Conservation (phyloP, 2,888 invertebrate genomes). For the Parasteatoda lunata region DNA sequence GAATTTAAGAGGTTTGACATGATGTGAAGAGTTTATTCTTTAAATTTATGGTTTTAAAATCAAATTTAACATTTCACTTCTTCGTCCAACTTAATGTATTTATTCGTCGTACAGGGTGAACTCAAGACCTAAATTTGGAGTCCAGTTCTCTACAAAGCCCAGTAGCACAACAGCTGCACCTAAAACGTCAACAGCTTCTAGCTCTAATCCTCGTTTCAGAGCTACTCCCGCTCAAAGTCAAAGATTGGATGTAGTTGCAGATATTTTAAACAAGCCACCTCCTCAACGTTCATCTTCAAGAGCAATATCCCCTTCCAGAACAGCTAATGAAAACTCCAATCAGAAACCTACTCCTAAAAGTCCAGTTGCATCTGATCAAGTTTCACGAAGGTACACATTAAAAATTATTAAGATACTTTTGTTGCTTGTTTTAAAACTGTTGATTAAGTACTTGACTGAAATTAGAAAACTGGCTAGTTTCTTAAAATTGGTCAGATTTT, state of each 20-base stretch:
- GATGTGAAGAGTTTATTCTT: background rate
- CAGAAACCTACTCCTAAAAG: constrained; percentile 10
- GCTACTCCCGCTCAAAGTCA: constrained; percentile 59
- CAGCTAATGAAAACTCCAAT: constrained; percentile 14
- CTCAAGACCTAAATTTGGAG: constrained; percentile 43
- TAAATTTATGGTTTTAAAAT: background rate
- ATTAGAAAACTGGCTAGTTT: too few species aligned
- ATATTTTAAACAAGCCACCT: constrained; percentile 44
- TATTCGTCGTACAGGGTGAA: constrained; percentile 9
- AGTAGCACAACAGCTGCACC: constrained; percentile 10
- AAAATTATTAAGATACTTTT: too few species aligned
- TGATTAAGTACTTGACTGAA: too few species aligned
- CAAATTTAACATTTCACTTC: background rate
- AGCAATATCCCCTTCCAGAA: constrained; percentile 15
- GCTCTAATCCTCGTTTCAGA: constrained; percentile 5
- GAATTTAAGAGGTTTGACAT: background rate
- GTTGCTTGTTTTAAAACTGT: too few species aligned
- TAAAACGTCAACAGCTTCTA: constrained; percentile 1
- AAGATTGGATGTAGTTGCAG: constrained; percentile 45
- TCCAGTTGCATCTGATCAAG: constrained; percentile 22
- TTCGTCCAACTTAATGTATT: background rate
- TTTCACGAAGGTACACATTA: constrained; percentile 18
- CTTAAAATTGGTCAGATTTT: too few species aligned
- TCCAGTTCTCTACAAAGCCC: background rate
- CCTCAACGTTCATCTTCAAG: constrained; percentile 20